phyloP scores from a whole-genome alignment of 1,140 invertebrate genomes.

The Eurytemora carolleeae region DNA sequence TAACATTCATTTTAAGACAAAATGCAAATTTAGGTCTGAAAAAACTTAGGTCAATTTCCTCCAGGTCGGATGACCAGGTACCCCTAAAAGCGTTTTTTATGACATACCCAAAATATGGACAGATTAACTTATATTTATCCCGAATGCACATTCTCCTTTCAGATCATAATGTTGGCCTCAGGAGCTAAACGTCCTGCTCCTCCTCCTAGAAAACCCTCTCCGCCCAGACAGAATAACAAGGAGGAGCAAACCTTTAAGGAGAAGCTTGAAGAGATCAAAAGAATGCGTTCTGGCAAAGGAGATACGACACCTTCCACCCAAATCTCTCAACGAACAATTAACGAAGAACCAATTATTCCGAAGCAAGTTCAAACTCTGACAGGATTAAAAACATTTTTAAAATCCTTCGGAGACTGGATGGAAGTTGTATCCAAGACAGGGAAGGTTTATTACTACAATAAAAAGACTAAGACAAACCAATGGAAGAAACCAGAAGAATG shows the following conservation, averaged over 20 bases:
- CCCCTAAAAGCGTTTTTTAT: no score
- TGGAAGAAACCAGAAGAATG: background rate
- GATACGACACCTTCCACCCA: background rate
- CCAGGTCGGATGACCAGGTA: no score
- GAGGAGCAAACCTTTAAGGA: background rate
- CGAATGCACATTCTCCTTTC: no score
- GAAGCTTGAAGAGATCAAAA: background rate
- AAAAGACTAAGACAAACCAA: background rate
- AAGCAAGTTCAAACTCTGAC: background rate
- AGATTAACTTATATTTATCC: no score
- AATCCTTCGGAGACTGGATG: background rate
- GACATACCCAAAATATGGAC: no score
- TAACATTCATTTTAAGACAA: no score
- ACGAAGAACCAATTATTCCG: background rate
- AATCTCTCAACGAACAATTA: no score
- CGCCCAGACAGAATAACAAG: background rate
- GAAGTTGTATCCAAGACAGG: background rate
- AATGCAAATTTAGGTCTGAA: no score
- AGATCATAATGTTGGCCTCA: no score
- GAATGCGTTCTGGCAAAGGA: background rate
- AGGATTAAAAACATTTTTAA: background rate
- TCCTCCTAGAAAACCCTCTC: background rate
- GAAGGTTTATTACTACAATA: background rate
- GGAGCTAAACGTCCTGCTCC: background rate
- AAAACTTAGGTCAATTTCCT: no score